Percentiles rank a stretch among this genome's conserved stretches.
Conservation (phyloP, 2,888 invertebrate genomes). For the Drosophila borealis region DNA sequence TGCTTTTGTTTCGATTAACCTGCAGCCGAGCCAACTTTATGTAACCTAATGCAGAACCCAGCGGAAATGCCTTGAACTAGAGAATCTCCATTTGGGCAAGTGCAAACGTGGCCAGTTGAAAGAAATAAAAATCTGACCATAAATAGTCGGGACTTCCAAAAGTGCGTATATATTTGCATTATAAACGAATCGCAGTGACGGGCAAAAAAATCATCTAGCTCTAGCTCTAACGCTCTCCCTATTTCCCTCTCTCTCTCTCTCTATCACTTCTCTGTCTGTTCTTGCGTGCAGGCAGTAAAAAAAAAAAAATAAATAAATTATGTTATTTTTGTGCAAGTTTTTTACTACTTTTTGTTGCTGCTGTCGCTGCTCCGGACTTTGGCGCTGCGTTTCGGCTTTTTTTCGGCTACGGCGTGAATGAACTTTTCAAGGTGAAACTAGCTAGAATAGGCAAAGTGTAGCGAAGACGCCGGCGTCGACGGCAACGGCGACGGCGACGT, state of each 20-base stretch:
- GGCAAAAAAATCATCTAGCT: constrained; percentile 30
- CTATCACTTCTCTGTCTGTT: constrained; percentile 19
- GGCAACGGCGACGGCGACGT: constrained; percentile 5
- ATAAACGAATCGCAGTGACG: constrained; percentile 59
- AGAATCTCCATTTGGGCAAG: not conserved
- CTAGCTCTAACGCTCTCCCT: not conserved
- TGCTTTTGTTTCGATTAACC: constrained; percentile 14
- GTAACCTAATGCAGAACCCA: not conserved
- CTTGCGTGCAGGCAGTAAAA: constrained; percentile 65
- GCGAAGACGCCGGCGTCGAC: constrained; percentile 20
- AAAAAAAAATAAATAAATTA: constrained; percentile 70
- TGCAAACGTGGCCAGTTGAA: constrained; percentile 43
- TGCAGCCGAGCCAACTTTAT: constrained; percentile 11
- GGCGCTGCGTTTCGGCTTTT: constrained; percentile 74
- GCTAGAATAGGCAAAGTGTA: constrained; percentile 74
- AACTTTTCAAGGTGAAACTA: constrained; percentile 84
- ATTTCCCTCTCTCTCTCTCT: not conserved
- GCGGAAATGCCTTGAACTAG: constrained; percentile 25
- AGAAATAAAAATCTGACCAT: constrained; percentile 32
- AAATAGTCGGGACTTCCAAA: constrained; percentile 57
- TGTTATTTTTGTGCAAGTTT: constrained; percentile 81
- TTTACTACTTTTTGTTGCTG: constrained; percentile 41
- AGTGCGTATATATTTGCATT: constrained; percentile 78
- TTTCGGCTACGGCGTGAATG: constrained; percentile 79
- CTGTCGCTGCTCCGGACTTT: constrained; percentile 52